These are phyloP conservation scores for Microcebus lehilahytsara DNA, from an alignment of 2,113 vertebrate species.

Conservation along the genomic window DNA sequence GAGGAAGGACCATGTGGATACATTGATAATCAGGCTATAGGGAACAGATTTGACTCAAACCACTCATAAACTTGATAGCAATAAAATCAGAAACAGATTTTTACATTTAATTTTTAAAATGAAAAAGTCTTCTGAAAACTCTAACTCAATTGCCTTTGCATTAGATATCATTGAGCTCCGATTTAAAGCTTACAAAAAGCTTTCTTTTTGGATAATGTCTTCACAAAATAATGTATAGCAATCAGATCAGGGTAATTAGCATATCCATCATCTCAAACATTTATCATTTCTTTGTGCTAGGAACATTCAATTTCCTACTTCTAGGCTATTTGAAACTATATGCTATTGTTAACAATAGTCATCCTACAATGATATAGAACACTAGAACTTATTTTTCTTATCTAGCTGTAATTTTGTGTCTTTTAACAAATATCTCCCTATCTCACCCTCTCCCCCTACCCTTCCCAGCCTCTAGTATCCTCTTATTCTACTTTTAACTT, in stretches of 20 bases:
- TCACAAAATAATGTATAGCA: not conserved
- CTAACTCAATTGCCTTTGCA: not conserved
- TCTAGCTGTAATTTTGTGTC: not conserved
- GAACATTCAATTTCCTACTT: not conserved
- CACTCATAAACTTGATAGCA: not conserved
- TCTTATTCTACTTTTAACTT: not conserved
- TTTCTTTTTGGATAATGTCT: not conserved
- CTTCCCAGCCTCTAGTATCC: not conserved
- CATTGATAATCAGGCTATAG: not conserved
- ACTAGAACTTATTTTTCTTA: not conserved
- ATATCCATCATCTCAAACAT: not conserved
- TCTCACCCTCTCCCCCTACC: not conserved
- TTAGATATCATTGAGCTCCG: not conserved
- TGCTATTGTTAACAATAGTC: not conserved
- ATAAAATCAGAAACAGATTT: conserved; percentile 14
- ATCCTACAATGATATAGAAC: not conserved
- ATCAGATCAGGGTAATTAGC: not conserved
- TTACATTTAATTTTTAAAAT: conserved; percentile 18
- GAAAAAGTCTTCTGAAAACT: conserved; percentile 27
- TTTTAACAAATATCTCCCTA: not conserved
- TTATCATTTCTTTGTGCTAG: not conserved
- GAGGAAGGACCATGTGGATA: not conserved
- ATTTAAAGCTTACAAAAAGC: conserved; percentile 24
- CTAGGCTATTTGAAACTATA: not conserved
- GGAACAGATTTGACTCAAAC: not conserved